A percentile compares a stretch with the other conserved stretches of the same genome.
These are phyloP conservation scores for Hexactinellida sp. DNA, from an alignment of 37 sponge, comb jelly and placozoan species.

Conservation along the genomic window DNA sequence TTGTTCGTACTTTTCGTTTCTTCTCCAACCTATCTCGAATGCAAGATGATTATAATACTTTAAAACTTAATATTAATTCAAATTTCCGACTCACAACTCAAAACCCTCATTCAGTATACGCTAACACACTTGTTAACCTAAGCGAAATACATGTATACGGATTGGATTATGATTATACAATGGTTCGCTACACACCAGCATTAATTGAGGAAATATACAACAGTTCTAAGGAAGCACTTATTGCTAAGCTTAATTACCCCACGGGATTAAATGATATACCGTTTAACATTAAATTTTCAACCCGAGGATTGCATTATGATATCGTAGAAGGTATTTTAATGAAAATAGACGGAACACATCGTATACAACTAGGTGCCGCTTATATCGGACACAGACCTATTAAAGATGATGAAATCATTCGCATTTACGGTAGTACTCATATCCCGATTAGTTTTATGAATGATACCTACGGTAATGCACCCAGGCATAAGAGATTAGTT, in stretches of 20 bases:
- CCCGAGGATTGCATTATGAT: slow-evolving; percentile 87
- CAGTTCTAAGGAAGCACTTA: slow-evolving; percentile 46
- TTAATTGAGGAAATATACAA: slow-evolving; percentile 65
- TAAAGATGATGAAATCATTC: slow-evolving; percentile 35
- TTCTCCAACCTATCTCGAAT: background rate
- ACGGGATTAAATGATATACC: slow-evolving; percentile 27
- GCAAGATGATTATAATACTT: background rate
- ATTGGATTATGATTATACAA: slow-evolving; percentile 96
- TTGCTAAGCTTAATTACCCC: slow-evolving; percentile 62
- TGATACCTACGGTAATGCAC: background rate
- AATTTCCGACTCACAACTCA: background rate
- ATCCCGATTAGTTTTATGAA: slow-evolving; percentile 57
- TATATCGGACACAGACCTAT: slow-evolving; percentile 57
- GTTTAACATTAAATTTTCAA: slow-evolving; percentile 71
- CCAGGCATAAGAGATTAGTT: slow-evolving; percentile 22
- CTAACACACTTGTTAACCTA: slow-evolving; percentile 76
- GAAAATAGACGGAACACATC: slow-evolving; percentile 78
- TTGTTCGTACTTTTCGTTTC: background rate
- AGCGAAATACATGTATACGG: slow-evolving; percentile 79
- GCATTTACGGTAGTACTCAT: slow-evolving; percentile 63
- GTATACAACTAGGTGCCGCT: slow-evolving; percentile 65
- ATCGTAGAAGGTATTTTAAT: slow-evolving; percentile 51
- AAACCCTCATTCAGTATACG: slow-evolving; percentile 51
- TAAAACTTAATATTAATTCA: background rate
- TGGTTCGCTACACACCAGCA: slow-evolving; percentile 65